phyloP scores from a whole-genome alignment of 2,113 vertebrate genomes.

The Ifrita kowaldi region DNA sequence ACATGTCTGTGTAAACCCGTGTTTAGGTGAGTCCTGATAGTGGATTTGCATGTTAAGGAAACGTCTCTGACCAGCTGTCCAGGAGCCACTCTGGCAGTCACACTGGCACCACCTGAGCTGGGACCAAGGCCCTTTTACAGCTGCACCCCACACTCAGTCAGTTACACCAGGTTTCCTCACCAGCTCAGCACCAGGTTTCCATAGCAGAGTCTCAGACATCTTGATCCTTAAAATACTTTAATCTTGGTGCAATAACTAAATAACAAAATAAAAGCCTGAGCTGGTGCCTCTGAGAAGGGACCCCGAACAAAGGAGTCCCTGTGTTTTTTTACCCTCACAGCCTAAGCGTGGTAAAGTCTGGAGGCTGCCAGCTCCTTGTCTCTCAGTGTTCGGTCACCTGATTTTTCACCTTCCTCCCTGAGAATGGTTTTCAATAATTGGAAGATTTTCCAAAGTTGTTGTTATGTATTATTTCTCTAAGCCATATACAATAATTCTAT shows the following conservation, averaged over 20 bases:
- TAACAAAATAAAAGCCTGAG: not conserved
- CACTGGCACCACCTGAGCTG: not conserved
- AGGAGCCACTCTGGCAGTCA: not conserved
- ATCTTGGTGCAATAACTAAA: not conserved
- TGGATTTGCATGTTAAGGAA: no score
- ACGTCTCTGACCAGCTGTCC: not conserved
- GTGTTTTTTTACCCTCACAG: no score
- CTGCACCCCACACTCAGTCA: no score
- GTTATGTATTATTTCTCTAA: not conserved
- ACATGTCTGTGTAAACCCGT: not conserved
- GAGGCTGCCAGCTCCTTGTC: accelerated
- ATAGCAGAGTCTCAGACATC: not conserved
- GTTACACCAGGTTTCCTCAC: not conserved
- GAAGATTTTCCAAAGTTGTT: not conserved
- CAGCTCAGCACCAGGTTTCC: not conserved
- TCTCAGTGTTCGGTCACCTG: accelerated
- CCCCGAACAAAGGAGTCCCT: not conserved
- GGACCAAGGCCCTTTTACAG: accelerated
- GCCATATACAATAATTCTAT: not conserved
- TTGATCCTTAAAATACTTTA: not conserved
- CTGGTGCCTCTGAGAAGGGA: not conserved
- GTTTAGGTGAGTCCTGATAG: not conserved
- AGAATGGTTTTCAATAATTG: not conserved
- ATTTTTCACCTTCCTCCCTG: not conserved
- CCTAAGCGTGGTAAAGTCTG: not conserved